Conservation (phyloP, 30 jellyfish, hydroid and myxozoan species). For the Turritopsis rubra region DNA sequence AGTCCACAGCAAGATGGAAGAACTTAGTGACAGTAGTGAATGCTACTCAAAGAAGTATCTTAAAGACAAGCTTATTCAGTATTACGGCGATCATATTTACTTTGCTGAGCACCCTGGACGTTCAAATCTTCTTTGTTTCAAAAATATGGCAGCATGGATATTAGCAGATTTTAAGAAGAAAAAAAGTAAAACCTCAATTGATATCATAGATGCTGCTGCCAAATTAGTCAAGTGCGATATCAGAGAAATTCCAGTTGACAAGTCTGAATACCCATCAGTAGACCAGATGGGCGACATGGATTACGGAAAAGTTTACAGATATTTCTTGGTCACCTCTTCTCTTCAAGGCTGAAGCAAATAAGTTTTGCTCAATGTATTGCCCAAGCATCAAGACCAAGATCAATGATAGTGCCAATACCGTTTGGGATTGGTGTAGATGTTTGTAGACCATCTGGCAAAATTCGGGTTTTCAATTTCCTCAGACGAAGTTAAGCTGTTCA, state of each 20-base stretch:
- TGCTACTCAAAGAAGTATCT: conserved; percentile 17
- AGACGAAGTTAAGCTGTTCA: conserved; percentile 40
- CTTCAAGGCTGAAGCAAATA: conserved; percentile 27
- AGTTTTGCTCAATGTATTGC: conserved; percentile 39
- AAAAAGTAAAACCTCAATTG: not conserved
- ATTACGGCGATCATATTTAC: conserved; percentile 36
- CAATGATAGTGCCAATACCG: too few species aligned
- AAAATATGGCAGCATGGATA: conserved; percentile 37
- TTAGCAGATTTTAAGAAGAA: conserved; percentile 8
- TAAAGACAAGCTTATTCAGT: conserved; percentile 9
- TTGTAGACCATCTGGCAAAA: too few species aligned
- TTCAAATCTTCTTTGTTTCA: conserved; percentile 34
- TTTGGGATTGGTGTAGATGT: too few species aligned
- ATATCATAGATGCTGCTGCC: conserved; percentile 40
- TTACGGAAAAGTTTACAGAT: conserved; percentile 16
- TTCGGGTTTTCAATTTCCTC: conserved; percentile 42
- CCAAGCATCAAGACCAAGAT: conserved; percentile 58
- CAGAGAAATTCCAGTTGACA: conserved; percentile 26
- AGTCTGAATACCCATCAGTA: not conserved
- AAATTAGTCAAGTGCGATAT: conserved; percentile 37
- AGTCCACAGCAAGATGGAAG: conserved; percentile 22
- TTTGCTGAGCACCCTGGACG: conserved; percentile 35
- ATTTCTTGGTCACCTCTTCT: conserved; percentile 11
- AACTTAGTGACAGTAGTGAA: conserved; percentile 18
- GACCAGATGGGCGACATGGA: conserved; percentile 20